Evolutionary conservation across 1,140 invertebrate species (phyloP), one percentile per base, ranked within the genome.

Genomic region (Nautilus pompilius): DNA sequence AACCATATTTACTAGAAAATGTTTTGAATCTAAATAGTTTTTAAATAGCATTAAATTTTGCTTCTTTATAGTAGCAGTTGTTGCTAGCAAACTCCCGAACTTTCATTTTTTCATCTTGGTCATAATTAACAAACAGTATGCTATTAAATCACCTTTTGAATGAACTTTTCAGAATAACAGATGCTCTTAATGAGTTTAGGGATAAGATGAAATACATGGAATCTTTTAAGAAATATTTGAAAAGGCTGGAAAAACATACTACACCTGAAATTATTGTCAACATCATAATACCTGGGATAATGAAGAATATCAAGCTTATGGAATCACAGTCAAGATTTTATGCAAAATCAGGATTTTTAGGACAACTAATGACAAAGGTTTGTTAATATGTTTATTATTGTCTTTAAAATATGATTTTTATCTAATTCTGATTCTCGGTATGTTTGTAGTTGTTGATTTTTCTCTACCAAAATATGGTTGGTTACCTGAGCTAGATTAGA

Each of bases 151-250:
- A 51, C 46, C 41, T 29, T 53, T 30, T 64, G 13, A 59, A 33
- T 63, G n/a, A 58, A 20, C 17, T 30, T 71, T 64, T 26, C 62
- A 83, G 81, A 26, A 81, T 83, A 24, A 82, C 82, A 33, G 82
- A 83, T 71, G 78, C 78, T 4, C 71, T 80, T 71, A 83, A 83
- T 73, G 82, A 83, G 61, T 80, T 79, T 4, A 81, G 80, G 63
- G 82, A 83, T 64, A 83, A 83, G 70, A 77, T 82, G 22, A 80
- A 78, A 59, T 83, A 80, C 66, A 64, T 83, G 55, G 80, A 83
- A 58, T 81, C 78, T 5, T 58, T 82, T 34, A 73, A 75, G 57
- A 69, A 79, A 2, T 72, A 79, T 56, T 75, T 83, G 66, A 76
- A 80, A 48, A 76, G 80, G 67, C 65, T 83, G 62, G 82, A 82